Evolutionary conservation across 2,113 vertebrate genomes (phyloP).

Genomic region (Morphnarchus princeps): DNA sequence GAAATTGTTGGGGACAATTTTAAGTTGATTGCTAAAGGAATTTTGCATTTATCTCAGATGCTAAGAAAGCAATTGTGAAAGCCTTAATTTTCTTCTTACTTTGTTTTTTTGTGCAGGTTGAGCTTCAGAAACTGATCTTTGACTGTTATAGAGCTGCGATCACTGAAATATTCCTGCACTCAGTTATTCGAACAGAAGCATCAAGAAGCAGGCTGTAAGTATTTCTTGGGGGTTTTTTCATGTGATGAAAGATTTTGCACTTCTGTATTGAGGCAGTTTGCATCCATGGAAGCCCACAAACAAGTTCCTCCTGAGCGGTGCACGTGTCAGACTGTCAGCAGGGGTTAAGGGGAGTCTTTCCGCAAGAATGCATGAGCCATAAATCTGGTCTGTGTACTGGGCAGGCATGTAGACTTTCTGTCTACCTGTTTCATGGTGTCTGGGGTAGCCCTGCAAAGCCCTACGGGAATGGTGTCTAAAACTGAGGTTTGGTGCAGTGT

Average conservation of each 20-base stretch:
- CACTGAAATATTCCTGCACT: not conserved
- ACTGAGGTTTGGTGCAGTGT: not conserved
- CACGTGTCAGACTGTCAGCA: not conserved
- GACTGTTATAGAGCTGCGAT: not conserved
- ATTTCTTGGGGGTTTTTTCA: not conserved
- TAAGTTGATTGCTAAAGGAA: not conserved
- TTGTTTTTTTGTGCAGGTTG: not conserved
- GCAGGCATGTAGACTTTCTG: not conserved
- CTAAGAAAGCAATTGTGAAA: not conserved
- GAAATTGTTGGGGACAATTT: not conserved
- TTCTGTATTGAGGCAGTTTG: not conserved
- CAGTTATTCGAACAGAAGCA: not conserved
- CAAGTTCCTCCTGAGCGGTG: not conserved
- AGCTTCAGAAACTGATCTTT: not conserved
- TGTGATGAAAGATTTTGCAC: not conserved
- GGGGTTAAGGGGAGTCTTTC: not conserved
- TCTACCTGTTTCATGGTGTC: accelerated
- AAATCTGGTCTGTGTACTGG: not conserved
- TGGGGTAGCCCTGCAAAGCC: not conserved
- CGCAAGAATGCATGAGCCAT: not conserved
- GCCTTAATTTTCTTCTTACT: not conserved
- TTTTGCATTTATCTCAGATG: not conserved
- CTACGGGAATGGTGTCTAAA: accelerated
- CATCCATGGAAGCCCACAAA: not conserved
- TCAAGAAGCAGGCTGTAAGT: not conserved